Conservation (phyloP, 2,888 invertebrate genomes). For the Ophion costatus region DNA sequence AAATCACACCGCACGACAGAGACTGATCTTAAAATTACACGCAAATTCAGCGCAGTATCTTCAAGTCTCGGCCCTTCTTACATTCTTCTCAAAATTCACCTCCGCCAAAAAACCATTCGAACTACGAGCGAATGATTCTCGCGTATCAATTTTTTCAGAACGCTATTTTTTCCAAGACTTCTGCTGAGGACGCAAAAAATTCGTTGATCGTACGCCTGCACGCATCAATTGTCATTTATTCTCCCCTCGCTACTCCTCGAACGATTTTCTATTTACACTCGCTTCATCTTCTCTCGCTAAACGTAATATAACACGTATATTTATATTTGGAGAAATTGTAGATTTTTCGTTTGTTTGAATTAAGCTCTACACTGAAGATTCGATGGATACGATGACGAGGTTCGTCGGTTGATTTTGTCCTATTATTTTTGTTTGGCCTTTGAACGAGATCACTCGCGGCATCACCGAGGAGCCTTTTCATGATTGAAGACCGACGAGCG, state of each 20-base stretch:
- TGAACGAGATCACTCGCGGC: neutral
- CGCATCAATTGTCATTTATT: conserved; percentile 42
- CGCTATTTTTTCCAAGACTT: neutral
- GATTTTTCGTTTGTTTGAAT: conserved; percentile 31
- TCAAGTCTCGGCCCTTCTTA: neutral
- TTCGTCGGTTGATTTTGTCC: conserved; percentile 6
- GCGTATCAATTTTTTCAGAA: neutral
- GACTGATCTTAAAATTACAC: neutral
- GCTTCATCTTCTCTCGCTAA: conserved; percentile 27
- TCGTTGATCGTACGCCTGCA: neutral
- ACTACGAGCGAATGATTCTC: neutral
- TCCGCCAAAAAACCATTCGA: neutral
- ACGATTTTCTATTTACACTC: conserved; percentile 55
- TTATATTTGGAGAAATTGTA: conserved; percentile 30
- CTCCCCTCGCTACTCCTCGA: conserved; percentile 25
- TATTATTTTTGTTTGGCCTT: neutral
- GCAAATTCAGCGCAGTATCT: neutral
- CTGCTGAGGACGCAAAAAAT: conserved; percentile 3
- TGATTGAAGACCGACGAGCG: conserved; percentile 39
- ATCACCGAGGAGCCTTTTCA: conserved; percentile 24
- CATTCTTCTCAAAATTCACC: neutral
- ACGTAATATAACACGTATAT: conserved; percentile 38
- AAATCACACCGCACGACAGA: conserved; percentile 18
- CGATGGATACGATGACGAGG: conserved; percentile 17
- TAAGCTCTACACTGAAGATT: conserved; percentile 27